phyloP scores from a whole-genome alignment of 35 echinoderm and acorn worm species.

The Antedon bifida region DNA sequence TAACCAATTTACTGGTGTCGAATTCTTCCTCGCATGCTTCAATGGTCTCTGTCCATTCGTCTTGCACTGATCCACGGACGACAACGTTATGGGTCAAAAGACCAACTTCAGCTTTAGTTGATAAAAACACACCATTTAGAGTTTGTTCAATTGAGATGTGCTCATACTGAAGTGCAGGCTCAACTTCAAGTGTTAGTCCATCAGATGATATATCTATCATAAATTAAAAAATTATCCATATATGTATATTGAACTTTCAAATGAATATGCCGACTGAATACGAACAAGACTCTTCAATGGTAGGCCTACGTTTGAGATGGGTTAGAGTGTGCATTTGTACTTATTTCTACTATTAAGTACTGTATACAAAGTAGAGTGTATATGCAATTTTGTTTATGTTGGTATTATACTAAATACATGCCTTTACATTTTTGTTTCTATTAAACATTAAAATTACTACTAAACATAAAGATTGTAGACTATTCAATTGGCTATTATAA shows the following conservation, averaged over 20 bases:
- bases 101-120: slow-evolving; percentile 71
- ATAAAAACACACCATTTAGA: slow-evolving; percentile 31
- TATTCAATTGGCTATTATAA: too few relatives aligned
- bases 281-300: neutral
- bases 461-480: too few relatives aligned
- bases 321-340: too few relatives aligned
- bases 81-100: slow-evolving; percentile 55
- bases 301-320: too few relatives aligned
- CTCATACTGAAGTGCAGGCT: slow-evolving; percentile 41
- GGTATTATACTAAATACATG: too few relatives aligned
- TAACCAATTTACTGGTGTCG: slow-evolving; percentile 55
- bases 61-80: slow-evolving; percentile 50
- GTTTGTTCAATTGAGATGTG: slow-evolving; percentile 47
- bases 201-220: slow-evolving; percentile 46
- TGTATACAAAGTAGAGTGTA: too few relatives aligned
- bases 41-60: slow-evolving; percentile 53
- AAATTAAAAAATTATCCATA: too few relatives aligned
- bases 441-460: too few relatives aligned
- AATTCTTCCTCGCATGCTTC: slow-evolving; percentile 53
- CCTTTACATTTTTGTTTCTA: too few relatives aligned
- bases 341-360: too few relatives aligned
- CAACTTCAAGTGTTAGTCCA: slow-evolving; percentile 37
- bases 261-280: neutral
- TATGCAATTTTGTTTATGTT: too few relatives aligned
- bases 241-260: neutral